A percentile compares a stretch with the other conserved stretches of the same genome.
Evolutionary conservation across 2,888 invertebrate species (phyloP).

Genomic region (Rhamnusium bicolor): DNA sequence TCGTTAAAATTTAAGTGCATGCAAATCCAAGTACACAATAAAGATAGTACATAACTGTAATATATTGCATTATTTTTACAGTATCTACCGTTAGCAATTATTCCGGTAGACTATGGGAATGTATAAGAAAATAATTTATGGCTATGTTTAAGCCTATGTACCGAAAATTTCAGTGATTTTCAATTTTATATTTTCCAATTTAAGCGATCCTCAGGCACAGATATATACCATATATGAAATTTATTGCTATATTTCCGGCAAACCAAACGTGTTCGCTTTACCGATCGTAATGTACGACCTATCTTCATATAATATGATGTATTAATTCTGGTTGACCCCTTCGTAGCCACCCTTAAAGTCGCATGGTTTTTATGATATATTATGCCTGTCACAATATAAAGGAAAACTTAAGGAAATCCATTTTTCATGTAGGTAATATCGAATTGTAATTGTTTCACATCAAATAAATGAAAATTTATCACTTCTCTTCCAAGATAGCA

Average conservation of each 20-base stretch:
- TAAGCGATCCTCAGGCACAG: slow-evolving; percentile 49
- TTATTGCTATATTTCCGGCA: slow-evolving; percentile 57
- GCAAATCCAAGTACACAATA: slow-evolving; percentile 12
- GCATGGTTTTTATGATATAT: slow-evolving; percentile 40
- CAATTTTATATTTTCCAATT: slow-evolving; percentile 59
- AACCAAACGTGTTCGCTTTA: slow-evolving; percentile 52
- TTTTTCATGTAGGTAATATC: slow-evolving; percentile 45
- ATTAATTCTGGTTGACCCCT: slow-evolving; percentile 51
- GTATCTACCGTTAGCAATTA: slow-evolving; percentile 42
- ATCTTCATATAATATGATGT: slow-evolving; percentile 52
- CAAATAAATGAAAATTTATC: slow-evolving; percentile 48
- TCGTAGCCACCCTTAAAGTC: slow-evolving; percentile 25
- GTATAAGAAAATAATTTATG: slow-evolving; percentile 48
- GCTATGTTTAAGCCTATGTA: slow-evolving; percentile 40
- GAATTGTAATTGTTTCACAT: slow-evolving; percentile 49
- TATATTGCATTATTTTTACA: slow-evolving; percentile 10
- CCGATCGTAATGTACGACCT: slow-evolving; percentile 52
- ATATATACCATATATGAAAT: slow-evolving; percentile 54
- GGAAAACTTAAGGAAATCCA: slow-evolving; percentile 44
- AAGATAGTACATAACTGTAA: not conserved
- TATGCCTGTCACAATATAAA: slow-evolving; percentile 38
- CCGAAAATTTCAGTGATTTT: slow-evolving; percentile 55
- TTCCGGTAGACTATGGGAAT: slow-evolving; percentile 39
- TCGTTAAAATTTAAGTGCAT: slow-evolving; percentile 23
- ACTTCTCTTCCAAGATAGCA: slow-evolving; percentile 24